Percentiles rank a stretch among this genome's conserved stretches.
Conservation (phyloP, 2,888 invertebrate species). For the Notocelia uddmanniana region DNA sequence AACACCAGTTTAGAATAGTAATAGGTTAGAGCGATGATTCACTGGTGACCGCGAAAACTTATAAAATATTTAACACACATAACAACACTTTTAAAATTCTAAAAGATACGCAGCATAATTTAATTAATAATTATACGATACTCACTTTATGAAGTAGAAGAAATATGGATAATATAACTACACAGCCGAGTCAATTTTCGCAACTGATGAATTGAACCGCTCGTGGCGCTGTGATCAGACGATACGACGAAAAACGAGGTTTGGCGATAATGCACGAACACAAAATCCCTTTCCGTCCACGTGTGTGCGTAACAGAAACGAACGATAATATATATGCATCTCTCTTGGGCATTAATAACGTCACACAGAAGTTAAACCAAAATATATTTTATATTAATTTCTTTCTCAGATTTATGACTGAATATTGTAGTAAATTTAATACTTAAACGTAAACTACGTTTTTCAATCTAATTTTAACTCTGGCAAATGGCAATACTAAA, state of each 20-base stretch:
- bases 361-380: neutral
- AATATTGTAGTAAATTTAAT: neutral
- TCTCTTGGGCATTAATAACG: conserved; percentile 5
- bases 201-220: conserved; percentile 42
- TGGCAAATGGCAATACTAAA: conserved; percentile 23
- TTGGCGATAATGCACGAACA: conserved; percentile 27
- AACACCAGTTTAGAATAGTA: conserved; percentile 15
- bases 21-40: conserved; percentile 35
- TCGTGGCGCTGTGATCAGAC: conserved; percentile 54
- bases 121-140: conserved; percentile 41
- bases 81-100: neutral
- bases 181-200: conserved; percentile 36
- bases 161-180: conserved; percentile 45
- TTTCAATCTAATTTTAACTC: neutral
- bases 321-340: conserved; percentile 9
- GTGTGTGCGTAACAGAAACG: conserved; percentile 6
- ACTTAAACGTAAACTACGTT: too few species aligned
- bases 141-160: conserved; percentile 50
- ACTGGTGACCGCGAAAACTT: conserved; percentile 8
- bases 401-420: neutral
- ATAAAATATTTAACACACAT: neutral
- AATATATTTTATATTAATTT: neutral
- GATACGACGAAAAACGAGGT: conserved; percentile 51
- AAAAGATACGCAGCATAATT: conserved; percentile 9
- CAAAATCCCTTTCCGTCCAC: neutral